phyloP scores from a whole-genome alignment of 2,113 vertebrate genomes.

The Heteronetta atricapilla region DNA sequence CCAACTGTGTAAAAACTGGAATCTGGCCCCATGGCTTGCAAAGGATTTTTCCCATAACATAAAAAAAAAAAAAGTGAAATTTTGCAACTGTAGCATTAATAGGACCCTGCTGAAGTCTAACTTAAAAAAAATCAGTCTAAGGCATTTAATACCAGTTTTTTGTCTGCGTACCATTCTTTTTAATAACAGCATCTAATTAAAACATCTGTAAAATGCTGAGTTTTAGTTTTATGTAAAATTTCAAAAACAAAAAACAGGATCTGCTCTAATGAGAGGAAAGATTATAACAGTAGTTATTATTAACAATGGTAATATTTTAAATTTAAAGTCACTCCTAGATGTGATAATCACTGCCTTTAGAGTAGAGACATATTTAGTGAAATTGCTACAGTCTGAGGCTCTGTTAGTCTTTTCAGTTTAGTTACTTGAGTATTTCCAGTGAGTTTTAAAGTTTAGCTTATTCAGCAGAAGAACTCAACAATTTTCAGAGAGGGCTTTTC shows the following conservation, averaged over 20 bases:
- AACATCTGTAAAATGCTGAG: slow-evolving; percentile 81
- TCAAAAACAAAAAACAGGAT: slow-evolving; percentile 65
- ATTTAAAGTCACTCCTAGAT: slow-evolving; percentile 54
- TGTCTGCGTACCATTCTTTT: slow-evolving; percentile 75
- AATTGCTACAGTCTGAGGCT: not conserved
- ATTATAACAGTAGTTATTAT: slow-evolving; percentile 46
- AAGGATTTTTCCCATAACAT: not conserved
- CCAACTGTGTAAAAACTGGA: slow-evolving; percentile 70
- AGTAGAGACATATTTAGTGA: not conserved
- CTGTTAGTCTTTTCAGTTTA: not conserved
- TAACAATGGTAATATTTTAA: slow-evolving; percentile 64
- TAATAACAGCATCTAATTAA: slow-evolving; percentile 83
- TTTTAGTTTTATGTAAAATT: slow-evolving; percentile 77
- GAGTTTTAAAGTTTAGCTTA: not conserved
- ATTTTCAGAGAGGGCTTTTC: not conserved
- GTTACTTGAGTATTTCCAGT: not conserved
- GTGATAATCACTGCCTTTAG: not conserved
- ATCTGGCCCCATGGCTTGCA: slow-evolving; percentile 74
- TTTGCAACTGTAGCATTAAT: slow-evolving; percentile 73
- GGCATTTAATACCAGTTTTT: slow-evolving; percentile 72
- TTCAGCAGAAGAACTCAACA: not conserved
- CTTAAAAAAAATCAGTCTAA: slow-evolving; percentile 69
- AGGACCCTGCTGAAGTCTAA: slow-evolving; percentile 71
- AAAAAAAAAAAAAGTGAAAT: slow-evolving; percentile 54
- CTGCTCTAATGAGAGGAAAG: slow-evolving; percentile 51